Evolutionary conservation across 2,113 vertebrate species (phyloP).

Genomic region (Eleginops maclovinus): DNA sequence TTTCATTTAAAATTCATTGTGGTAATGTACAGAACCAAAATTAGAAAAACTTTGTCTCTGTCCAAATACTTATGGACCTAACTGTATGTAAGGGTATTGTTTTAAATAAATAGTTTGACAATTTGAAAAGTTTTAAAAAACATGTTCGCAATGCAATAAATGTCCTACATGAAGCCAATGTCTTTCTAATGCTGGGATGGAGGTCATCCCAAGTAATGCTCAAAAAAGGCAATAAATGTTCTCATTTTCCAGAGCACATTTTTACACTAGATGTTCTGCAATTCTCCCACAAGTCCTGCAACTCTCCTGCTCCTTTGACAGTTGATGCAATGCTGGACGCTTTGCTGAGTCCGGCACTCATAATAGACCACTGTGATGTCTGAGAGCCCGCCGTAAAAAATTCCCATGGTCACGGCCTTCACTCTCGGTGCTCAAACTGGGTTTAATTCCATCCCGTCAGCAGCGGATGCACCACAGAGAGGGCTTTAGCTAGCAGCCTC

Average conservation of each 20-base stretch:
- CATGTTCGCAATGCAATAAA: too few relatives aligned
- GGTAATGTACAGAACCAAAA: too few relatives aligned
- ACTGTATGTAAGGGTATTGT: neutral
- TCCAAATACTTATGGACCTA: too few relatives aligned
- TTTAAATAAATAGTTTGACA: neutral
- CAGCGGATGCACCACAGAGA: constrained; percentile 33
- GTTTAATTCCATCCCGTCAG: constrained; percentile 62
- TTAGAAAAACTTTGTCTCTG: too few relatives aligned
- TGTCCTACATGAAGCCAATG: too few relatives aligned
- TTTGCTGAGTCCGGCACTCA: constrained; percentile 23
- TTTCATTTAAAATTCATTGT: too few relatives aligned
- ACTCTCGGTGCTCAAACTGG: constrained; percentile 42
- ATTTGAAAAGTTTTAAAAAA: neutral
- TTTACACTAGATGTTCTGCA: constrained; percentile 38
- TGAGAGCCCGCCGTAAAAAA: constrained; percentile 6
- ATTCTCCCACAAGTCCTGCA: constrained; percentile 9
- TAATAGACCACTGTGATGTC: constrained; percentile 31
- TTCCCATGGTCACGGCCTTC: constrained; percentile 53
- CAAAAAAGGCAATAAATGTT: constrained; percentile 1
- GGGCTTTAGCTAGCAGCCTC: constrained; percentile 39
- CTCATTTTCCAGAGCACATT: constrained; percentile 21
- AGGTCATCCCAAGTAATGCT: neutral
- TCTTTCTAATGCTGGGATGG: too few relatives aligned
- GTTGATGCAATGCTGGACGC: constrained; percentile 22
- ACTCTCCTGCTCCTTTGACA: constrained; percentile 25